Evolutionary conservation across 2,888 invertebrate genomes (phyloP).

Genomic region (Gonocerus acuteangulatus): DNA sequence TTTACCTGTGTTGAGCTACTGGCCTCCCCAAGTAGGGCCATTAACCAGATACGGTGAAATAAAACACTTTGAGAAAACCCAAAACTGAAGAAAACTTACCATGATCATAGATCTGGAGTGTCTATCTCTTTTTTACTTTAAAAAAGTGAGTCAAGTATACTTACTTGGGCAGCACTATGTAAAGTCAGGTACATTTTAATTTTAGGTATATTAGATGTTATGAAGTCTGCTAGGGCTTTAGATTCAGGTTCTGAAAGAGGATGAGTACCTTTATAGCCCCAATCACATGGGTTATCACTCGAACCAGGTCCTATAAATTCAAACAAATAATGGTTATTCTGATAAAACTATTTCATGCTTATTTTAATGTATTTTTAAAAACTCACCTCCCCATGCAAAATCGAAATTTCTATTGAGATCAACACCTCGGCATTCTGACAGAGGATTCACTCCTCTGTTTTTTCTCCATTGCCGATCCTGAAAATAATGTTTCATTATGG

Average conservation of each 20-base stretch:
- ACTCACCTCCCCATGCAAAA: constrained; percentile 41
- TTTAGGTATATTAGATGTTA: constrained; percentile 36
- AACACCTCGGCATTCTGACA: constrained; percentile 56
- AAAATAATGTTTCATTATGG: background rate
- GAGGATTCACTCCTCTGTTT: constrained; percentile 40
- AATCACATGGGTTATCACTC: constrained; percentile 47
- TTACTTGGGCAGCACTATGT: constrained; percentile 32
- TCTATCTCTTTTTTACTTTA: no score
- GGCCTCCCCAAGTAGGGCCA: no score
- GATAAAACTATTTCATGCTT: no score
- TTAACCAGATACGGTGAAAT: no score
- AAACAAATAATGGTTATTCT: no score
- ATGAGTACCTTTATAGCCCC: constrained; percentile 49
- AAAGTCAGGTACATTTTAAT: constrained; percentile 32
- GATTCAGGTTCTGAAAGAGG: constrained; percentile 53
- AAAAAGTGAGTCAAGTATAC: no score
- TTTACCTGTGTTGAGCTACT: no score
- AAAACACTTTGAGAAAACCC: no score
- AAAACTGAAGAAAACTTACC: no score
- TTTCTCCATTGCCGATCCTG: constrained; percentile 48
- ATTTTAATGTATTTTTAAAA: no score
- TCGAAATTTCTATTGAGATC: constrained; percentile 83
- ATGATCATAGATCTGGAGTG: no score
- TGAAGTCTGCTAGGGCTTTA: constrained; percentile 44
- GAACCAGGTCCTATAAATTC: constrained; percentile 42